phyloP scores from a whole-genome alignment of 2,113 vertebrate genomes.

The Phyllostomus discolor region DNA sequence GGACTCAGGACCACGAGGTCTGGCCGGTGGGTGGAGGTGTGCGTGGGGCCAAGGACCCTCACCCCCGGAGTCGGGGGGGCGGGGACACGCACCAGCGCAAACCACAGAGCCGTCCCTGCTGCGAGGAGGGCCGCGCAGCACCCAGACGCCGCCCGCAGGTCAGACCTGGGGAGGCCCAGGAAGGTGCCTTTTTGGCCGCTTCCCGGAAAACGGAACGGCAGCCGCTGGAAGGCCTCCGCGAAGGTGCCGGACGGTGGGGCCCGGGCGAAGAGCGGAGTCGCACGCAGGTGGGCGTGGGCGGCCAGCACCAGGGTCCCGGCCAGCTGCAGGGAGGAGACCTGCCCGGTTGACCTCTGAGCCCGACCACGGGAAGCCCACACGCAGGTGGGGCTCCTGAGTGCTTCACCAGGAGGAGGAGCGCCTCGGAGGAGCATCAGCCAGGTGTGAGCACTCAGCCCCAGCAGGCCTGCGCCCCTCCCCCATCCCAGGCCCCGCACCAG shows the following conservation, averaged over 20 bases:
- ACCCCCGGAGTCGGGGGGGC: too few species aligned
- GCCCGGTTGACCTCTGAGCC: too few species aligned
- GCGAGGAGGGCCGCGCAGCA: slow-evolving; percentile 49
- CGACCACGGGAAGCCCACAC: too few species aligned
- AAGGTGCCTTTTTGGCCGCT: not conserved
- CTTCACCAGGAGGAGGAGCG: too few species aligned
- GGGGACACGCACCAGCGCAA: slow-evolving; percentile 73
- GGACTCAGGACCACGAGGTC: not conserved
- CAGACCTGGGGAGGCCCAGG: not conserved
- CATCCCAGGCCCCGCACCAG: fast-evolving
- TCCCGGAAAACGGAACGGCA: slow-evolving; percentile 37
- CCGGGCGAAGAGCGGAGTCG: slow-evolving; percentile 55
- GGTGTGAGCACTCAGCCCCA: too few species aligned
- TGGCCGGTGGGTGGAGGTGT: not conserved
- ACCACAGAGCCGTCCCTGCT: slow-evolving; percentile 49
- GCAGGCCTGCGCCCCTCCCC: not conserved
- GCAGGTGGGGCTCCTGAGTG: not conserved
- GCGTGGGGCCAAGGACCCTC: not conserved
- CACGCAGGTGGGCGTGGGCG: slow-evolving; percentile 60
- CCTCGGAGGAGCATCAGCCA: not conserved
- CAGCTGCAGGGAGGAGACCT: slow-evolving; percentile 69
- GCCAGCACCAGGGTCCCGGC: slow-evolving; percentile 70
- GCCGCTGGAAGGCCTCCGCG: slow-evolving; percentile 38
- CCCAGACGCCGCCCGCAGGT: not conserved
- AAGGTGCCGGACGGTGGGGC: slow-evolving; percentile 40